These are phyloP conservation scores for Glaucomys volans DNA, from an alignment of 2,113 vertebrate genomes.

Conservation along the genomic window DNA sequence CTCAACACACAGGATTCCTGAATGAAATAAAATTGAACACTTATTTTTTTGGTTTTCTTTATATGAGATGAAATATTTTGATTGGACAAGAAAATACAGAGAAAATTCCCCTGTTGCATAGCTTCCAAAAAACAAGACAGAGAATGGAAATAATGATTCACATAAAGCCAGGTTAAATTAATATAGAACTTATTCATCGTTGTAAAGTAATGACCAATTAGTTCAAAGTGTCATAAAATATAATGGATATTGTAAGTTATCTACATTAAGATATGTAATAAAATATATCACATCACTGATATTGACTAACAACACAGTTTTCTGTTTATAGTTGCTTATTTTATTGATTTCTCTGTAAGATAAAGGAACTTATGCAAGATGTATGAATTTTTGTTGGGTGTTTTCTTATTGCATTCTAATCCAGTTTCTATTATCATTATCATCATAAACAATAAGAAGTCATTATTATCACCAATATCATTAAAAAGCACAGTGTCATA, in stretches of 20 bases:
- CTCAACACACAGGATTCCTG: background rate
- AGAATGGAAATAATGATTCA: background rate
- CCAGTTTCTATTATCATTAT: background rate
- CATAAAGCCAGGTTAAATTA: background rate
- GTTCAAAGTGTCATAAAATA: background rate
- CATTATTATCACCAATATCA: background rate
- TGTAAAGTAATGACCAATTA: background rate
- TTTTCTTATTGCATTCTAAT: background rate
- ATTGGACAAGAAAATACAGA: background rate
- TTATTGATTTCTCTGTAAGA: slow-evolving; percentile 5
- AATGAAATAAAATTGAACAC: background rate
- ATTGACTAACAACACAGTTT: background rate
- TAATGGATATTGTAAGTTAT: background rate
- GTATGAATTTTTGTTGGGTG: background rate
- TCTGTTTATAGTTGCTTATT: background rate
- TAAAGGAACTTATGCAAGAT: background rate
- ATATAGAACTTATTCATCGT: background rate
- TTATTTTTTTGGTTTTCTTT: background rate
- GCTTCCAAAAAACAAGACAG: background rate
- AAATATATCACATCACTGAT: background rate
- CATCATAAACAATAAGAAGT: background rate
- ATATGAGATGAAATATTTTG: background rate
- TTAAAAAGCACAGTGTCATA: background rate
- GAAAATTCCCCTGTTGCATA: background rate
- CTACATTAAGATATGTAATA: background rate